Percentiles rank a stretch among this genome's conserved stretches.
Evolutionary conservation across 2,113 vertebrate species (phyloP).

Genomic region (Chamaetylas fuelleborni): DNA sequence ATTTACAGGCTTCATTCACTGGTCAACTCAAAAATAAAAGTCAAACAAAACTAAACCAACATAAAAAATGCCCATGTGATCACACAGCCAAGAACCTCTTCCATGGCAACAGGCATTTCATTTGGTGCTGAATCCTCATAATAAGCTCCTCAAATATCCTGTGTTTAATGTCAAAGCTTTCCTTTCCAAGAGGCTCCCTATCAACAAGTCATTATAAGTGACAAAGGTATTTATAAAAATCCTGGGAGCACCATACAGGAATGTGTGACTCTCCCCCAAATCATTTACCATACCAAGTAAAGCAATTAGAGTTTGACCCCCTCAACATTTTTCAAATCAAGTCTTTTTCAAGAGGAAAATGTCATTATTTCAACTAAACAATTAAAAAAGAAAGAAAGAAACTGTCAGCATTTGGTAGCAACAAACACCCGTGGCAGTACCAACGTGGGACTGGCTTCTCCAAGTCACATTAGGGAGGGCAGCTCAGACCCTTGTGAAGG

Average conservation of each 20-base stretch:
- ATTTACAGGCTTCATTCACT: not conserved
- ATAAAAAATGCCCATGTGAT: not conserved
- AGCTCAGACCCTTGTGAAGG: not conserved
- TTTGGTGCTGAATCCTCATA: not conserved
- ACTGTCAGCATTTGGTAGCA: not conserved
- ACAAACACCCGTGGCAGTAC: not conserved
- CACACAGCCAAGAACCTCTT: not conserved
- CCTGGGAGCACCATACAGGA: not conserved
- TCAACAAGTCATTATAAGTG: not conserved
- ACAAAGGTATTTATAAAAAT: not conserved
- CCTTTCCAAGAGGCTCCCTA: not conserved
- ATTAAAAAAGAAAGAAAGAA: not conserved
- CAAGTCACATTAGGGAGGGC: not conserved
- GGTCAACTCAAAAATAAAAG: not conserved
- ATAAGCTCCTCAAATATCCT: not conserved
- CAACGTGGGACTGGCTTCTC: not conserved
- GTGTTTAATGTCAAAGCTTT: conserved; percentile 1
- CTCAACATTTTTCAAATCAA: not conserved
- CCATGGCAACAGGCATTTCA: not conserved
- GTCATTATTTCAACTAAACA: not conserved
- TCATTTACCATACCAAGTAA: not conserved
- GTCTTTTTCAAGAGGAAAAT: not conserved
- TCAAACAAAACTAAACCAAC: not conserved
- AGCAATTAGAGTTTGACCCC: not conserved
- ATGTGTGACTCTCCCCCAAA: not conserved